Evolutionary conservation across 2,113 vertebrate species (phyloP).

Genomic region (Indicator maculatus): DNA sequence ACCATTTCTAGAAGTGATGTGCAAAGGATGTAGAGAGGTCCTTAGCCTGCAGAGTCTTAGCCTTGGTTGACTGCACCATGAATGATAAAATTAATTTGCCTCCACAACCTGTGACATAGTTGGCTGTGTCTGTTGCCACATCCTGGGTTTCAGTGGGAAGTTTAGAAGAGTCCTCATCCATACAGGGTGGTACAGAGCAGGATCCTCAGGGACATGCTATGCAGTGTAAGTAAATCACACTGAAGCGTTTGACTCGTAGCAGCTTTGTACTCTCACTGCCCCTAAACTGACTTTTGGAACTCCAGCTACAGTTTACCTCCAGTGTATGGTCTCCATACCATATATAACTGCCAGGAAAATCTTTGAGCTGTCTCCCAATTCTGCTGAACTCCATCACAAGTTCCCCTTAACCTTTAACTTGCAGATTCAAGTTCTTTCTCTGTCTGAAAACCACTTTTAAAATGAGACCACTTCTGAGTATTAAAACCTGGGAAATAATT

Average conservation of each 20-base stretch:
- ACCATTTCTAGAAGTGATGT: neutral
- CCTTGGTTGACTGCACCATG: neutral
- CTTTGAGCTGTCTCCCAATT: neutral
- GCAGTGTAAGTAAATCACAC: neutral
- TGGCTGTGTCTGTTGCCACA: neutral
- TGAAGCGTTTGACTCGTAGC: neutral
- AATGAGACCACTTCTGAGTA: neutral
- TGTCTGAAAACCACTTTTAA: neutral
- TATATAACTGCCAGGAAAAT: neutral
- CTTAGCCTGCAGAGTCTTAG: neutral
- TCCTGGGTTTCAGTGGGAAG: neutral
- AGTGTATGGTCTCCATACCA: neutral
- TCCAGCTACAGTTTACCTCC: neutral
- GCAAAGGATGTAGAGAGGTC: neutral
- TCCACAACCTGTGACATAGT: neutral
- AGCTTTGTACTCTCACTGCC: neutral
- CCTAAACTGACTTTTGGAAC: neutral
- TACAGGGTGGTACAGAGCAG: neutral
- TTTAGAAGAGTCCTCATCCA: neutral
- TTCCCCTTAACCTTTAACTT: neutral
- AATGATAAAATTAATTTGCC: neutral
- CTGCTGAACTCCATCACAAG: constrained; percentile 10
- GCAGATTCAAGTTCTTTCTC: neutral
- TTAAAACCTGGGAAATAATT: neutral
- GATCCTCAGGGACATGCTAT: neutral